phyloP scores from a whole-genome alignment of 2,888 invertebrate genomes.

The Eurytoma adleriae region DNA sequence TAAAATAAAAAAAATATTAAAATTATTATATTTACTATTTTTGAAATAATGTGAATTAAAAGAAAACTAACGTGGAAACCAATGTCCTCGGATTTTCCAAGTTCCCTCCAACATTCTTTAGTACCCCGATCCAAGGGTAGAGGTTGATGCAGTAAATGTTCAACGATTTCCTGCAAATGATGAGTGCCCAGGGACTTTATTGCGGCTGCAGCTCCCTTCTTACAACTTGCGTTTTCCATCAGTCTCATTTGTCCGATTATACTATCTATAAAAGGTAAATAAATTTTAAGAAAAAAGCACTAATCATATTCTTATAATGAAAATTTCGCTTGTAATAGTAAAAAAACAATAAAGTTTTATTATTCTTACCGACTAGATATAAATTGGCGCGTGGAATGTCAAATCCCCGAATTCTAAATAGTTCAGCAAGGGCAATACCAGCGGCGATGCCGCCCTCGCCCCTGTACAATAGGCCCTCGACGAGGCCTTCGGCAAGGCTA shows the following conservation, averaged over 20 bases:
- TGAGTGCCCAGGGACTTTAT: constrained; percentile 66
- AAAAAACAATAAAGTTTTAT: too few species aligned
- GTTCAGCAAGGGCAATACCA: constrained; percentile 66
- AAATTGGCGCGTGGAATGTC: constrained; percentile 69
- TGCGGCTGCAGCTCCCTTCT: constrained; percentile 64
- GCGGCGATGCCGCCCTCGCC: constrained; percentile 68
- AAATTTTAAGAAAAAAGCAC: too few species aligned
- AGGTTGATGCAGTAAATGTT: constrained; percentile 68
- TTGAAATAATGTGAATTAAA: background rate
- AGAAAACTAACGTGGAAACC: constrained; percentile 63
- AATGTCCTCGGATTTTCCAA: constrained; percentile 64
- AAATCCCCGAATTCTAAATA: constrained; percentile 68
- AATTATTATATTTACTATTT: background rate
- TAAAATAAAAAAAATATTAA: constrained; percentile 49
- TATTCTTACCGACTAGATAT: constrained; percentile 65
- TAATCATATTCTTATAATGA: too few species aligned
- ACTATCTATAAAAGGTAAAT: constrained; percentile 61
- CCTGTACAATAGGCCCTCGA: constrained; percentile 67
- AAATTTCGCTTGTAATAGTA: background rate
- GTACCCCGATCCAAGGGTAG: constrained; percentile 68
- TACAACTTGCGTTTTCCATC: constrained; percentile 69
- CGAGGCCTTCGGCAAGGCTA: constrained; percentile 68
- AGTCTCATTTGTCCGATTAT: constrained; percentile 69
- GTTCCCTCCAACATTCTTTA: constrained; percentile 70
- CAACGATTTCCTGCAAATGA: constrained; percentile 68